Base-by-base conservation (phyloP, 2,797 vertebrate species). In the Arnoldichthys spilopterus region DNA sequence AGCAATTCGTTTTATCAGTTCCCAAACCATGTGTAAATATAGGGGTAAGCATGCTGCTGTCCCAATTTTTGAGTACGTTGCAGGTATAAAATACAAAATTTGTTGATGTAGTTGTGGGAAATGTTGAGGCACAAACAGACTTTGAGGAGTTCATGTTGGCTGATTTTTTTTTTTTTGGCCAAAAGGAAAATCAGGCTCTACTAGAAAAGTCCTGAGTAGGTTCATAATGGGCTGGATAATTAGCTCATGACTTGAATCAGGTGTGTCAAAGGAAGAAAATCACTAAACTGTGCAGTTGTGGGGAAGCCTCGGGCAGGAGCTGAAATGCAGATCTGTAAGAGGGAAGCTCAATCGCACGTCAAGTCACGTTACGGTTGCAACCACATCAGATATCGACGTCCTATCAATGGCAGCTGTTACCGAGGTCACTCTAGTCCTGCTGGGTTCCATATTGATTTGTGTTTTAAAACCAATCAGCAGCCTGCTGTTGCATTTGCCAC, bases 381-480 rank as follows among this genome's bases (percentile, higher is more conserved):
- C 9, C 62, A 64, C 34, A 22, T 16, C 16, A 5, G 62, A 64
- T 22, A 64, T 64, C 9, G 62, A 40, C 6, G 20, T 64, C 20
- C 32, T 15, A 40, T 64, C 62, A 75, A 64, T 49, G 16, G n/a
- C n/a, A n/a, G 59, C 45, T 28, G 37, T 43, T 28, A 64, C 37
- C 16, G 37, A 43, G 32, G 7, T 30, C 47, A 45, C 32, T 16
- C 6, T 34, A 37, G 6, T 74, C 32, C 71, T 61, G 64, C 54
- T 30, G 53, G 20, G 69, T 54, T 12, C 28, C 9, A 15, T 45
- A 74, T 74, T 13, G 76, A 74, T 70, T 63, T 4, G 11, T 6
- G 16, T 64, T 22, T 18, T 30, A 13, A 70, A 70, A 78, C n/a
- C 80, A 63, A 56, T 45, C 54, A 37, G 22, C 30, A 54, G 26